Conservation (phyloP, 2,797 vertebrate species). For the Artibeus lituratus region DNA sequence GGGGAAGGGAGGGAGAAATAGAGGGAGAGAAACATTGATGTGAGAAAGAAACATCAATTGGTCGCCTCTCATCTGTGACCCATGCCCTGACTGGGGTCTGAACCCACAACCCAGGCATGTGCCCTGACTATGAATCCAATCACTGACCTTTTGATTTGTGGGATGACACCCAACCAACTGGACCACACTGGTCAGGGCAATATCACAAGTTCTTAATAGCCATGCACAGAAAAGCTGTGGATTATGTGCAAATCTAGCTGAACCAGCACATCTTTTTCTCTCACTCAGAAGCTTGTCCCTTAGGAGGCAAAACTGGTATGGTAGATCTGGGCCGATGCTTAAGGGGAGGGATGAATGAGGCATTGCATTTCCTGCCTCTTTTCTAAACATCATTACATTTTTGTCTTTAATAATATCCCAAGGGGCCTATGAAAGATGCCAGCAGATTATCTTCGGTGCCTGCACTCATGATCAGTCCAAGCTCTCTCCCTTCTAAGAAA, state of each 20-base stretch:
- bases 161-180: background rate
- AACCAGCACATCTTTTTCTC: background rate
- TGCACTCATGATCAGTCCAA: background rate
- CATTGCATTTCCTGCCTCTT: background rate
- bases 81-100: background rate
- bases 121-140: accelerated
- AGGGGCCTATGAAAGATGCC: background rate
- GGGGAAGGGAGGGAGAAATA: too few species aligned
- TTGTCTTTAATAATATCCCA: constrained; percentile 4
- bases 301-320: background rate
- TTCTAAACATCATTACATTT: background rate
- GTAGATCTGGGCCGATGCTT: background rate
- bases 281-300: background rate
- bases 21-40: background rate
- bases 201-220: background rate
- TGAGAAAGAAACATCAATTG: background rate
- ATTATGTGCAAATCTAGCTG: background rate
- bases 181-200: background rate
- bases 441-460: background rate
- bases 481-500: constrained; percentile 5
- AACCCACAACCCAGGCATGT: background rate
- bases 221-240: background rate
- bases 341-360: background rate
- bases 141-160: background rate
- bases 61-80: background rate